Percentiles rank a stretch among this genome's conserved stretches.
phyloP scores from a whole-genome alignment of 2,888 invertebrate genomes.

The Aromia moschata region DNA sequence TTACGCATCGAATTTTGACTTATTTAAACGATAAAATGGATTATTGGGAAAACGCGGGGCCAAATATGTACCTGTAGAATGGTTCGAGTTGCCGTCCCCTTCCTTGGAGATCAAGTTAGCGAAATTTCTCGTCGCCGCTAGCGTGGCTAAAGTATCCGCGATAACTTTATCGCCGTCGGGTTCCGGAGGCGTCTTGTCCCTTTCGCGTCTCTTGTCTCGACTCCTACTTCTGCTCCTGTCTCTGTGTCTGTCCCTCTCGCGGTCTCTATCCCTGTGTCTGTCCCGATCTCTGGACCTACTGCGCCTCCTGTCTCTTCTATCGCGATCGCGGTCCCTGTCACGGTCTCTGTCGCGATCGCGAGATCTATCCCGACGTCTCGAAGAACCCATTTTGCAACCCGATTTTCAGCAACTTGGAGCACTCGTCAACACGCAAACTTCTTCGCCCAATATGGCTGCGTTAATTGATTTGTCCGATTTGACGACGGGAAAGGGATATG shows the following conservation, averaged over 20 bases:
- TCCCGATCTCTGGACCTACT: constrained; percentile 56
- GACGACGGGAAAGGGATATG: background rate
- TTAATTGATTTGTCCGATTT: too few relatives aligned
- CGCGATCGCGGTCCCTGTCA: constrained; percentile 56
- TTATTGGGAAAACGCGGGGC: too few relatives aligned
- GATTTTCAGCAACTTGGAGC: background rate
- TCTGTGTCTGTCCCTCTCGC: constrained; percentile 50
- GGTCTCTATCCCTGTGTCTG: constrained; percentile 52
- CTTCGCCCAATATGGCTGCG: constrained; percentile 21
- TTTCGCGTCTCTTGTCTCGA: constrained; percentile 55
- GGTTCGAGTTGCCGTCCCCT: constrained; percentile 55
- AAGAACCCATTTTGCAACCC: constrained; percentile 63
- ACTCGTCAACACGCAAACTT: background rate
- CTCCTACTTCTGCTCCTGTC: constrained; percentile 57
- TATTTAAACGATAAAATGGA: too few relatives aligned
- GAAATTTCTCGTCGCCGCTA: constrained; percentile 66
- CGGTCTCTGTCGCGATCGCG: constrained; percentile 64
- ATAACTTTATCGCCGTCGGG: constrained; percentile 63
- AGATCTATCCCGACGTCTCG: constrained; percentile 67
- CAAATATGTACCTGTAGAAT: constrained; percentile 49
- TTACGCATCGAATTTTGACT: too few relatives aligned
- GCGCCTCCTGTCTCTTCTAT: constrained; percentile 53
- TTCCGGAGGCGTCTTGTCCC: constrained; percentile 54
- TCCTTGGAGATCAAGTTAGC: constrained; percentile 61
- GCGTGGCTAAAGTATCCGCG: constrained; percentile 64